These are phyloP conservation scores for Bombus sylvicola DNA, from an alignment of 1,140 invertebrate genomes.

Conservation along the genomic window DNA sequence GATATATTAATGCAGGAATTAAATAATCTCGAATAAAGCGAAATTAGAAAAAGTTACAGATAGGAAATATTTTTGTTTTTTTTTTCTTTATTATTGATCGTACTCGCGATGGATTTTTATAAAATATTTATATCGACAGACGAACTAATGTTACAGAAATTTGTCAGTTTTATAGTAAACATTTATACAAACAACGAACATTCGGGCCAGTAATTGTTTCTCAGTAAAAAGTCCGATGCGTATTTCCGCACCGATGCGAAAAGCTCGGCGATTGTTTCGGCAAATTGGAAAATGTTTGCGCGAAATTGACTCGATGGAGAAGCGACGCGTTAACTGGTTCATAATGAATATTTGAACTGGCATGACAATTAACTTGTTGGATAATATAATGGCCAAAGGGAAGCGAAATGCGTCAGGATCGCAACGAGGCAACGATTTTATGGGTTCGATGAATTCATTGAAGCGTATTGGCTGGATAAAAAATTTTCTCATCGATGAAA, in stretches of 20 bases:
- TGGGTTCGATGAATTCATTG: neutral
- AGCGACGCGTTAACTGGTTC: slow-evolving; percentile 45
- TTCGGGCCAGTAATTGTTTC: neutral
- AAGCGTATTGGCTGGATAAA: neutral
- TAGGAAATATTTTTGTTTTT: neutral
- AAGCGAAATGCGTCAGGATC: neutral
- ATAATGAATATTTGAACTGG: slow-evolving; percentile 69
- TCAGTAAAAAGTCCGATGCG: slow-evolving; percentile 7
- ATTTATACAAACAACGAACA: slow-evolving; percentile 4
- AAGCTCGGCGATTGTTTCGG: slow-evolving; percentile 33
- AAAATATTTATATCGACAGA: neutral
- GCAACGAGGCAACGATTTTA: slow-evolving; percentile 8
- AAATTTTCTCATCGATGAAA: neutral
- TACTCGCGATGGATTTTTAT: neutral
- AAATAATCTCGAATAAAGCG: no score
- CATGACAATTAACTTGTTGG: slow-evolving; percentile 66
- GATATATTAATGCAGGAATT: no score
- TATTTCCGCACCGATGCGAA: slow-evolving; percentile 10
- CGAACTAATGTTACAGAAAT: no score
- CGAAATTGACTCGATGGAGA: slow-evolving; percentile 37
- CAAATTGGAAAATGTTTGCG: slow-evolving; percentile 49
- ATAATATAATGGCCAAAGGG: slow-evolving; percentile 59
- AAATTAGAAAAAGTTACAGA: no score
- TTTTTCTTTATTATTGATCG: neutral
- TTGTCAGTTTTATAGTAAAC: neutral